These are phyloP conservation scores for Centroberyx gerrardi DNA, from an alignment of 2,797 vertebrate species.

Conservation along the genomic window DNA sequence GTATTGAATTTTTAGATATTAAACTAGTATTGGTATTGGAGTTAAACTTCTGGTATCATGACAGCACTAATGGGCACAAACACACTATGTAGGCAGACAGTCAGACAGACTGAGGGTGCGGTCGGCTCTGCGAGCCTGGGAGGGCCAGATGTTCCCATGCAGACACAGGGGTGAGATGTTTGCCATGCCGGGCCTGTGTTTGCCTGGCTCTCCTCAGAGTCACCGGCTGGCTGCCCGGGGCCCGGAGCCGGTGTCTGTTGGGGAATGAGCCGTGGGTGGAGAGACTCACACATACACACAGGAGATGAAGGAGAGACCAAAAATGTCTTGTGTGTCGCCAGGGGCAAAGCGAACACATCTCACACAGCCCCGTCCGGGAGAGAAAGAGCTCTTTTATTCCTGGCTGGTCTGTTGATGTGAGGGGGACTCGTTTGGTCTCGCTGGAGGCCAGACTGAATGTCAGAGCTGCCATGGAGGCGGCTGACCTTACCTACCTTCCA, in stretches of 20 bases:
- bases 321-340: conserved; percentile 64
- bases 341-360: conserved; percentile 62
- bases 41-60: conserved; percentile 56
- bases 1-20: conserved; percentile 30
- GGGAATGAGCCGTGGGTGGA: conserved; percentile 45
- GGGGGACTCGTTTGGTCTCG: conserved; percentile 54
- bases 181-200: conserved; percentile 74
- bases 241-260: conserved; percentile 55
- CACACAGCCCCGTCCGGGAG: conserved; percentile 39
- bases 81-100: conserved; percentile 60
- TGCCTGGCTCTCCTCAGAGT: conserved; percentile 70
- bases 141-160: conserved; percentile 82
- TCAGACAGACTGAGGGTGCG: conserved; percentile 38
- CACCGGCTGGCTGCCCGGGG: conserved; percentile 52
- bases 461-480: conserved; percentile 70
- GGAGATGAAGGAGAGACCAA: conserved; percentile 62
- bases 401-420: conserved; percentile 56
- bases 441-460: conserved; percentile 75
- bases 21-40: conserved; percentile 57
- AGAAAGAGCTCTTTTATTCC: conserved; percentile 65
- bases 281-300: conserved; percentile 49
- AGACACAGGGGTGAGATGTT: conserved; percentile 84
- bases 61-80: conserved; percentile 64
- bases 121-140: conserved; percentile 58
- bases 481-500: conserved; percentile 73